A percentile compares a stretch with the other conserved stretches of the same genome.
Conservation (phyloP, 2,888 invertebrate genomes). For the Nezara viridula region DNA sequence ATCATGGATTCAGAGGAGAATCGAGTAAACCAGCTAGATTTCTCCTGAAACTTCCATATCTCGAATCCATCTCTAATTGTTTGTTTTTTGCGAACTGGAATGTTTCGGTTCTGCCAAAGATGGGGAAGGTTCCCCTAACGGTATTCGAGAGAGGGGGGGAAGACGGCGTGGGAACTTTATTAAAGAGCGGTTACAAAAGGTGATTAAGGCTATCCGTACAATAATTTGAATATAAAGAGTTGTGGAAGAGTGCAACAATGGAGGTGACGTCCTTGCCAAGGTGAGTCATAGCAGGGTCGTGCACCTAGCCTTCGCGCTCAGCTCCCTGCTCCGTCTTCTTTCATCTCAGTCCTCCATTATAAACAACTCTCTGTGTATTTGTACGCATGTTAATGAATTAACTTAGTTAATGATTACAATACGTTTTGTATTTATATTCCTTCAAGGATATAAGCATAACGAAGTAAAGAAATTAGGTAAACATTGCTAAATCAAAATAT, state of each 20-base stretch:
- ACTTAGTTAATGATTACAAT: no score
- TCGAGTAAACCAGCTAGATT: no score
- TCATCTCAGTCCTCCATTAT: neutral
- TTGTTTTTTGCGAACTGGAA: neutral
- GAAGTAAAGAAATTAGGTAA: no score
- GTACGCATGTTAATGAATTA: neutral
- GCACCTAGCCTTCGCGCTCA: neutral
- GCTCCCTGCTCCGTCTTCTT: neutral
- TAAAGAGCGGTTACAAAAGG: conserved; percentile 35
- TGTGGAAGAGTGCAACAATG: conserved; percentile 22
- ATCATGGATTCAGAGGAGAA: no score
- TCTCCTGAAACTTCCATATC: no score
- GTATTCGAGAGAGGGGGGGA: neutral
- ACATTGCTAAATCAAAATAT: no score
- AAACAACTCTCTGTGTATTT: neutral
- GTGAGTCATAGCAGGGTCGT: conserved; percentile 47
- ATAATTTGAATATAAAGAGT: conserved; percentile 44
- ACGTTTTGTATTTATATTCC: no score
- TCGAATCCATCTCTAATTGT: neutral
- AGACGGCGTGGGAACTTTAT: conserved; percentile 20
- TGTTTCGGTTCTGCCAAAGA: neutral
- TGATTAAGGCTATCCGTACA: neutral
- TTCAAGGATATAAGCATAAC: no score
- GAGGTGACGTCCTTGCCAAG: neutral
- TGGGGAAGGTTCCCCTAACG: neutral